Base-by-base conservation (phyloP, 2,113 vertebrate species). In the Ranitomeya variabilis region DNA sequence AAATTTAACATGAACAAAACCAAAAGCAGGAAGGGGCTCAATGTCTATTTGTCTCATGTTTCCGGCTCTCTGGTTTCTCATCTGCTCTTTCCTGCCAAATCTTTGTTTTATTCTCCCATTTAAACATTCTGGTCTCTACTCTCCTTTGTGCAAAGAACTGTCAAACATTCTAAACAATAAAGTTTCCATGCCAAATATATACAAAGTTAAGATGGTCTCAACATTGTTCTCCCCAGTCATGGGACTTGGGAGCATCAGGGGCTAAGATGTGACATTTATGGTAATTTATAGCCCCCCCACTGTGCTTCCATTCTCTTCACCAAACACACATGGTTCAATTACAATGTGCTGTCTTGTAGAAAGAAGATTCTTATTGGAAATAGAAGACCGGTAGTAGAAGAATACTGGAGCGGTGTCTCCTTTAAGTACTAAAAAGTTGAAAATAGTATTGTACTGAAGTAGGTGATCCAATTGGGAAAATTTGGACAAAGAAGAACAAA, bases 181-280 rank as follows among this genome's bases (percentile, higher is more conserved):
- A 76, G 80, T 83, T 88, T 88, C 79, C 80, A 88, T 76, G 80
- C 87, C 79, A 88, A 88, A 88, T 88, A 83, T 88, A 87, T 87
- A 81, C 86, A 81, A 57, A 59, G 69, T 83, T 82, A 23, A 88
- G 69, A 83, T 57, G 1, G 37, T 74, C 57, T 80, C 31, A 60
- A 16, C 77, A 59, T 12, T 57, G 45, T 54, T 81, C 23, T 51
- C 7, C 26, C 45, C 26, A 54, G 16, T 73, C n/a, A 11, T 74
- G 26, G 73, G 54, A 60, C 45, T 57, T 26, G 16, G 54, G 15
- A 57, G n/a, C 66, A 71, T 26, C 15, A 62, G n/a, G n/a, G 19
- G 13, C 55, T 55, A 26, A 12, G 6, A 6, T 37, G 31, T 62
- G 66, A 76, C 54, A 81, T 87, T 60, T 60, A 45, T 81, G 54